A percentile compares a stretch with the other conserved stretches of the same genome.
These are phyloP conservation scores for Picathartes gymnocephalus DNA, from an alignment of 2,113 vertebrate genomes.

Conservation along the genomic window DNA sequence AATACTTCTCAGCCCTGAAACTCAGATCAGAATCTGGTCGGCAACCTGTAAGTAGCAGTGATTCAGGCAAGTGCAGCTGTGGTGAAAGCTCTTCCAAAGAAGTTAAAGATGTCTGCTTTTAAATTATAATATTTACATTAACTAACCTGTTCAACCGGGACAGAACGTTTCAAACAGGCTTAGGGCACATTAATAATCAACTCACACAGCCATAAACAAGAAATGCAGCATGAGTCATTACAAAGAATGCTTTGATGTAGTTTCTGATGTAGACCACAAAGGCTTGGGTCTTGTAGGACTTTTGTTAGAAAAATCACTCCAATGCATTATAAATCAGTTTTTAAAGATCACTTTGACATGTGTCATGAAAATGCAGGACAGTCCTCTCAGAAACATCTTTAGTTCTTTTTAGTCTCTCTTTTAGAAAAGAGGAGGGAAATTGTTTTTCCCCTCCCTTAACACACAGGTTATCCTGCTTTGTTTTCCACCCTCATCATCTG, in stretches of 20 bases:
- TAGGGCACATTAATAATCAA: conserved; percentile 2
- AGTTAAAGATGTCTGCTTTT: not conserved
- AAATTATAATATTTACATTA: conserved; percentile 32
- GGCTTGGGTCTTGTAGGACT: conserved; percentile 17
- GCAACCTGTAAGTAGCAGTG: not conserved
- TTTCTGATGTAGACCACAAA: conserved; percentile 62
- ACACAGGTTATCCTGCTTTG: not conserved
- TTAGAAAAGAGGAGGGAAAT: not conserved
- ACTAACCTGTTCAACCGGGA: conserved; percentile 17
- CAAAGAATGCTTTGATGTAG: conserved; percentile 27
- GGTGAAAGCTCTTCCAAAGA: not conserved
- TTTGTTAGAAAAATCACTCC: conserved; percentile 55
- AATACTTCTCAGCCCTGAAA: conserved; percentile 11
- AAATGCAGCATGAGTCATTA: conserved; percentile 34
- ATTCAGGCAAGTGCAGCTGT: conserved; percentile 7
- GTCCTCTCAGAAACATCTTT: not conserved
- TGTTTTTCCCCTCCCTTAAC: not conserved
- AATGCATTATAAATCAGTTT: conserved; percentile 40
- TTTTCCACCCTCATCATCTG: not conserved
- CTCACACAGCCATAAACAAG: not conserved
- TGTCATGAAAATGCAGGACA: not conserved
- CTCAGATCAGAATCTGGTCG: conserved; percentile 13
- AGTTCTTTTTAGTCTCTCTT: not conserved
- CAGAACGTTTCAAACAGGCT: not conserved
- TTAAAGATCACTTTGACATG: conserved; percentile 30